A percentile compares a stretch with the other conserved stretches of the same genome.
Conservation (phyloP, 2,888 invertebrate genomes). For the Ornithoptera alexandrae region DNA sequence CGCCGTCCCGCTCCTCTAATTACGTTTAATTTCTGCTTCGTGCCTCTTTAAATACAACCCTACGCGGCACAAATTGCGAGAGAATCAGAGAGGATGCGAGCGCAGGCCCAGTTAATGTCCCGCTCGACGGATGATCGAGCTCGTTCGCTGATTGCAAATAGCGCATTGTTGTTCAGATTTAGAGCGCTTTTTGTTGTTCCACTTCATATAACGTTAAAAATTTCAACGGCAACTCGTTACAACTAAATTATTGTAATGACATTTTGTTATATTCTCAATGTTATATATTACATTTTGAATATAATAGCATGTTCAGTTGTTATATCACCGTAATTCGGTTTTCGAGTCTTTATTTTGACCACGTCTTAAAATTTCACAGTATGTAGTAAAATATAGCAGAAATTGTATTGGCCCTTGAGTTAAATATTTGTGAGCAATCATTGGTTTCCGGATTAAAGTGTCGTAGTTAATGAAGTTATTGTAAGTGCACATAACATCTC, state of each 20-base stretch:
- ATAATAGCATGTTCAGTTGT: background rate
- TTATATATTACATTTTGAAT: background rate
- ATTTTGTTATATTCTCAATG: background rate
- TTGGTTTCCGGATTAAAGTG: no score
- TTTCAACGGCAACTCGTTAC: slow-evolving; percentile 12
- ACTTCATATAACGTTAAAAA: slow-evolving; percentile 9
- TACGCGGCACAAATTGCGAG: slow-evolving; percentile 27
- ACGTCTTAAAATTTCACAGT: no score
- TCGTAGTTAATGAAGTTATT: no score
- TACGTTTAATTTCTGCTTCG: slow-evolving; percentile 72
- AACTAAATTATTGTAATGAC: background rate
- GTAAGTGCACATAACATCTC: no score
- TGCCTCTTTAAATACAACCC: slow-evolving; percentile 69
- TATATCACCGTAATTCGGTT: no score
- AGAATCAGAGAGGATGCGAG: slow-evolving; percentile 13
- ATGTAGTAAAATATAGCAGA: no score
- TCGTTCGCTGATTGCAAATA: slow-evolving; percentile 20
- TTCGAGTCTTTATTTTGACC: no score
- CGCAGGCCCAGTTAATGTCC: slow-evolving; percentile 55
- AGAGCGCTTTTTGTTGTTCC: slow-evolving; percentile 19
- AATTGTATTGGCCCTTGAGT: no score
- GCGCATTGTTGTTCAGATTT: slow-evolving; percentile 24
- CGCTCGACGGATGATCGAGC: slow-evolving; percentile 20
- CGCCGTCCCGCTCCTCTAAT: slow-evolving; percentile 70
- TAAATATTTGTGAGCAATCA: no score